These are phyloP conservation scores for Micromesistius poutassou DNA, from an alignment of 2,797 vertebrate species.

Conservation along the genomic window DNA sequence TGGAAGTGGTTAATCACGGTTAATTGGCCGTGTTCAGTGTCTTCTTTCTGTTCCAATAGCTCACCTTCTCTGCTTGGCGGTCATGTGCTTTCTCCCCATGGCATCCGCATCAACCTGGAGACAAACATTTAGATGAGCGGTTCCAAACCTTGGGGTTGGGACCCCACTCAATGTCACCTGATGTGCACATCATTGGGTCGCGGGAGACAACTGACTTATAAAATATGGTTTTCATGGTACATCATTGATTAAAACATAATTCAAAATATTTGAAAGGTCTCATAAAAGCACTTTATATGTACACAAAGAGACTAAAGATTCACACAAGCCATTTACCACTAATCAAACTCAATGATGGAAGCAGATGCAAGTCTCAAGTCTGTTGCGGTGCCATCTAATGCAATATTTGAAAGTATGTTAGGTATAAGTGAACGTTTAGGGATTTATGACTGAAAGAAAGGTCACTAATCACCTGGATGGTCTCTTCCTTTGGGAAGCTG, in stretches of 20 bases:
- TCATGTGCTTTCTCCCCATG: constrained; percentile 83
- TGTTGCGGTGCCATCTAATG: not conserved
- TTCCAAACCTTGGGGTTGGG: not conserved
- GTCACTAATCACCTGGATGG: constrained; percentile 68
- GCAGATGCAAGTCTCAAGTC: no score
- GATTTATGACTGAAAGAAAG: not conserved
- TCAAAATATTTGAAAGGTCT: no score
- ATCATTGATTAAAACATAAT: no score
- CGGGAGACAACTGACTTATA: no score
- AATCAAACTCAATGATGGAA: no score
- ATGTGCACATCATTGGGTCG: no score
- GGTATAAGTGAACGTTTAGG: not conserved
- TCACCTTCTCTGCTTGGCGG: constrained; percentile 93
- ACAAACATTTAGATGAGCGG: constrained; percentile 19
- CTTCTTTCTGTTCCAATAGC: constrained; percentile 11
- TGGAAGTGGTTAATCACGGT: not conserved
- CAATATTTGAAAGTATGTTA: not conserved
- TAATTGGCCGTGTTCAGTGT: not conserved
- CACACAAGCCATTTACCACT: no score
- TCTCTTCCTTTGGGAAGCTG: constrained; percentile 70
- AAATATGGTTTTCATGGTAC: no score
- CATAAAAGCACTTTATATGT: no score
- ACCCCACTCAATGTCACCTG: no score
- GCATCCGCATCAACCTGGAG: constrained; percentile 72
- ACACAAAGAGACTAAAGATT: no score